Conservation (phyloP, 2,113 vertebrate species). For the Actenoides hombroni region DNA sequence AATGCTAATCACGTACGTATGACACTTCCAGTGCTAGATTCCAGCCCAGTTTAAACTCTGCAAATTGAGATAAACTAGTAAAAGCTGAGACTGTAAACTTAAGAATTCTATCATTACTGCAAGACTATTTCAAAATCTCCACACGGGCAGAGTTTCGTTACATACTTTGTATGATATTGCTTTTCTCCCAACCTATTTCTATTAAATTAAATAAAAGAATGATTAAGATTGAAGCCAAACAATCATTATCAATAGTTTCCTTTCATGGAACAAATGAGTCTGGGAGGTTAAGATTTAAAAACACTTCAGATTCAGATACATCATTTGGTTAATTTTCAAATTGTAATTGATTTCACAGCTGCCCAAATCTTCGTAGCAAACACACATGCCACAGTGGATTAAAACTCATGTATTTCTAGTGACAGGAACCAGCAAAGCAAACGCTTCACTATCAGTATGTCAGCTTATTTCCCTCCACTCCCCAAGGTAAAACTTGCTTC, state of each 20-base stretch:
- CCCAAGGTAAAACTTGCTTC: background rate
- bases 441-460: background rate
- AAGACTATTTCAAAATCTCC: background rate
- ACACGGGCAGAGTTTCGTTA: background rate
- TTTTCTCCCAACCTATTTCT: background rate
- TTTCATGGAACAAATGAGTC: background rate
- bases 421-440: background rate
- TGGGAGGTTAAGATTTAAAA: background rate
- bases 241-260: background rate
- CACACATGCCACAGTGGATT: rapidly evolving
- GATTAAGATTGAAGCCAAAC: background rate
- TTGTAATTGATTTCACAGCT: background rate
- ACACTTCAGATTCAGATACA: background rate
- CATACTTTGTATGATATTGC: background rate
- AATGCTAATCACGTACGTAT: background rate
- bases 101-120: background rate
- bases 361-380: background rate
- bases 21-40: background rate
- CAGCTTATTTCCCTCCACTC: background rate
- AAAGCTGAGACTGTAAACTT: background rate
- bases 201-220: background rate
- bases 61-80: background rate
- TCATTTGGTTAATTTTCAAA: background rate
- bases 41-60: background rate
- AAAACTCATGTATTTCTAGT: background rate